Conservation (phyloP, 2,888 invertebrate genomes). For the Panzeria rudis region DNA sequence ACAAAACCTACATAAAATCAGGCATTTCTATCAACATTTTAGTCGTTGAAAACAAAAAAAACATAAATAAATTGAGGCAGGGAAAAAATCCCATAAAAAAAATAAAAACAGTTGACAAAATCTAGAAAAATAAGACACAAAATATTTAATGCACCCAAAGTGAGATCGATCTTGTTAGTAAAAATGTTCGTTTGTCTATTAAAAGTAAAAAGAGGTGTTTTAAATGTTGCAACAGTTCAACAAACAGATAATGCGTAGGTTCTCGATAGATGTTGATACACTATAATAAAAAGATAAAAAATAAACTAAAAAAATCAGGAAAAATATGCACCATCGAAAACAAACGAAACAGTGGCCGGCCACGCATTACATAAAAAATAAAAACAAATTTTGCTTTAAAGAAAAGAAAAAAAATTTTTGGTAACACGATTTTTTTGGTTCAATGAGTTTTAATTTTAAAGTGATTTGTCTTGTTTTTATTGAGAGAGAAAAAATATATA, state of each 20-base stretch:
- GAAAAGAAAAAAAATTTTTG: not conserved
- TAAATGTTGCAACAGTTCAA: slow-evolving; percentile 55
- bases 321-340: slow-evolving; percentile 27
- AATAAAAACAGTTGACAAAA: slow-evolving; percentile 47
- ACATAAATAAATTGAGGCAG: not conserved
- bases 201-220: slow-evolving; percentile 51
- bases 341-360: slow-evolving; percentile 63
- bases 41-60: not conserved
- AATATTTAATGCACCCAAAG: slow-evolving; percentile 44
- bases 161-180: slow-evolving; percentile 55
- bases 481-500: not conserved
- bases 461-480: slow-evolving; percentile 22
- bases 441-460: slow-evolving; percentile 42
- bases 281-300: slow-evolving; percentile 13
- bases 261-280: slow-evolving; percentile 40
- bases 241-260: slow-evolving; percentile 62
- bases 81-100: slow-evolving; percentile 12
- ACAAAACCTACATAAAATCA: slow-evolving; percentile 55
- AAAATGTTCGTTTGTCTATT: slow-evolving; percentile 26
- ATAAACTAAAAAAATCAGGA: not conserved
- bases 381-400: not conserved
- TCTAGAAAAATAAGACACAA: slow-evolving; percentile 39
- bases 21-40: slow-evolving; percentile 48
- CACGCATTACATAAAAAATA: slow-evolving; percentile 60
- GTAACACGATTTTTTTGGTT: not conserved